Base-by-base conservation (phyloP, 2,888 invertebrate genomes). In the Caenorhabditis uteleia region DNA sequence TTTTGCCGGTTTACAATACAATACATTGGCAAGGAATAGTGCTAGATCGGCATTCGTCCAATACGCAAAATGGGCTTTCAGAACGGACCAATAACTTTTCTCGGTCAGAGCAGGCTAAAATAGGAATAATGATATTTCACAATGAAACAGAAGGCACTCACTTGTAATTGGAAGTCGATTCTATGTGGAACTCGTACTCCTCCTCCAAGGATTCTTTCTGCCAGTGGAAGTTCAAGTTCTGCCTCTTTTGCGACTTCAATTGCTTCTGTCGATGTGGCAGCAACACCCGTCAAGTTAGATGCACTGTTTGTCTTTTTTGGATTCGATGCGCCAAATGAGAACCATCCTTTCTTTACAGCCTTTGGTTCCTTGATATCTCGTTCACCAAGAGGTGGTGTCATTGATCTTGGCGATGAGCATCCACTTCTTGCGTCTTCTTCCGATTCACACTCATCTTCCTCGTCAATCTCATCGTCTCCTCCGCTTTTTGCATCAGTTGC, bases 81-180 rank as follows among this genome's bases (percentile, higher is more conserved):
- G 56, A 42, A 82, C 75, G 1, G 79, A 77, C 75, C 78, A 82
- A 62, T 82, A 82, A 38, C 73, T 70, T 43, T 78, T 79, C 31
- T 82, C 80, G 14, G 79, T 79, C 16, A 80, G 56, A 3, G 76
- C 73, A 8, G 81, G 79, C 68, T 80, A 77, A 16, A 82, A 64
- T 45, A n/a, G 34, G 34, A n/a, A 33, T 10, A 33, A 33, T 33
- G 10, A 14, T 33, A 4, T 14, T 33, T 33, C 33, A 33, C 16
- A 16, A n/a, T 33, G 33, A 33, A 33, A 33, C 33, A n/a, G n/a
- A n/a, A n/a, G n/a, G n/a, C n/a, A n/a, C 42, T 27, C 16, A 71
- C 71, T 57, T 71, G 72, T 10, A 72, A 48, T 50, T 72, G 72
- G 31, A 69, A 67, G 38, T 72, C 72, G 4, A 72, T 72, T 21